Percentiles rank a stretch among this genome's conserved stretches.
Evolutionary conservation across 2,888 invertebrate genomes (phyloP).

Genomic region (Ctenicera cuprea): DNA sequence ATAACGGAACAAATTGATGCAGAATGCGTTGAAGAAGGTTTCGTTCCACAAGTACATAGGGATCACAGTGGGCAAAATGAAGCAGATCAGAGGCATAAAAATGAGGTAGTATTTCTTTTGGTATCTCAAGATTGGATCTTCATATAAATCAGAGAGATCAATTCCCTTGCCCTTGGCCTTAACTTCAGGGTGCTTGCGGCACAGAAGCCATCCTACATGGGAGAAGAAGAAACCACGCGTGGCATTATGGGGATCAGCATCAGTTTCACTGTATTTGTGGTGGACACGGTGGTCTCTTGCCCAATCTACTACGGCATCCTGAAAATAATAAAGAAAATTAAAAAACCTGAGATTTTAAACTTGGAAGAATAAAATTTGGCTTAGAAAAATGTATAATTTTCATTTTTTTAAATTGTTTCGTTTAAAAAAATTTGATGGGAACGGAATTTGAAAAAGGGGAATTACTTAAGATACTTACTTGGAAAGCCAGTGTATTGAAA

Average conservation of each 20-base stretch:
- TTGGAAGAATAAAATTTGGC: too few relatives aligned
- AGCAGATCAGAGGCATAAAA: slow-evolving; percentile 84
- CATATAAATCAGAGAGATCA: slow-evolving; percentile 88
- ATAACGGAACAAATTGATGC: slow-evolving; percentile 86
- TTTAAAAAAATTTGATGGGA: too few relatives aligned
- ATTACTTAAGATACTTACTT: slow-evolving; percentile 67
- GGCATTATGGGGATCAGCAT: slow-evolving; percentile 96
- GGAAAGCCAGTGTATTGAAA: slow-evolving; percentile 94
- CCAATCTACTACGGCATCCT: slow-evolving; percentile 88
- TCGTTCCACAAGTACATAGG: slow-evolving; percentile 90
- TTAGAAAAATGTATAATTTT: too few relatives aligned
- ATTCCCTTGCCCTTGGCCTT: slow-evolving; percentile 89
- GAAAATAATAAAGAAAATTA: slow-evolving; percentile 33
- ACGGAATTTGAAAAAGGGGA: not conserved
- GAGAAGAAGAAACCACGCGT: slow-evolving; percentile 96
- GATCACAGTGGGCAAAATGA: slow-evolving; percentile 84
- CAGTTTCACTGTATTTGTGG: slow-evolving; percentile 95
- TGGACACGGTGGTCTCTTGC: slow-evolving; percentile 89
- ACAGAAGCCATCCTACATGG: slow-evolving; percentile 95
- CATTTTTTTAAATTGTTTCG: too few relatives aligned
- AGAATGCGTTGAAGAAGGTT: slow-evolving; percentile 79
- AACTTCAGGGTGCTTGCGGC: slow-evolving; percentile 93
- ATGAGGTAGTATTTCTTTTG: slow-evolving; percentile 91
- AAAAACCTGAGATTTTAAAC: too few relatives aligned
- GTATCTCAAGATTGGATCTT: slow-evolving; percentile 89